Base-by-base conservation (phyloP, 2,113 vertebrate genomes). In the Mormyrus iriodes region DNA sequence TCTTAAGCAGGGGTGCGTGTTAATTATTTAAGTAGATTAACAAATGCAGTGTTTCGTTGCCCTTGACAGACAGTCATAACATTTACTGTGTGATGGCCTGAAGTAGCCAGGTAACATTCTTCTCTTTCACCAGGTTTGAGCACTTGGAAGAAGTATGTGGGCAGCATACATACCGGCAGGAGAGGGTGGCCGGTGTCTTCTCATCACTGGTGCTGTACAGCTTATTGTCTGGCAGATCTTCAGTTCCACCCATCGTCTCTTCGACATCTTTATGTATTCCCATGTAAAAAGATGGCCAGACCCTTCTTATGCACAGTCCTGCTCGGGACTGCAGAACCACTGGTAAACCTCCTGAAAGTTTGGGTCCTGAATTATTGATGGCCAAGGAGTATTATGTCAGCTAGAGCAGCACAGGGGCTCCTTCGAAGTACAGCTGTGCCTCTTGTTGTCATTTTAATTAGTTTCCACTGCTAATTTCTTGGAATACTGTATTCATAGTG, bases 291-390 rank as follows among this genome's bases (percentile, higher is more conserved):
- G 24, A 84, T 42, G 49, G 61, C 76, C 39, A 48, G 89, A 52
- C 89, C 48, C 89, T 89, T 91, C 90, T 88, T 90, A 91, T 87
- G 39, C 91, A 79, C 87, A 55, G 76, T 87, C 1, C 2, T 86
- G 55, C 82, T 89, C 55, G 49, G 76, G 88, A 79, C 89, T 79
- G 53, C 3, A 1, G 91, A 91, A 51, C 35, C 31, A 92, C 90
- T 46, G 91, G 17, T 88, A 48, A 79, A 61, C 92, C 91, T 88
- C 93, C 91, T 95, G 93, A 94, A 95, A 95, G 94, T 94, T 95
- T 94, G 89, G 31, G 85, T 91, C 88, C 91, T 98, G 15, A 97
- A 98, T 98, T 96, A 98, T 98, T 98, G 88, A 99, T 96, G 93
- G 27, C 90, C 55, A 90, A 94, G 94, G 95, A 92, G 94, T 96